Percentiles rank a stretch among this genome's conserved stretches.
These are phyloP conservation scores for Pachydiplax longipennis DNA, from an alignment of 2,888 invertebrate species.

Conservation along the genomic window DNA sequence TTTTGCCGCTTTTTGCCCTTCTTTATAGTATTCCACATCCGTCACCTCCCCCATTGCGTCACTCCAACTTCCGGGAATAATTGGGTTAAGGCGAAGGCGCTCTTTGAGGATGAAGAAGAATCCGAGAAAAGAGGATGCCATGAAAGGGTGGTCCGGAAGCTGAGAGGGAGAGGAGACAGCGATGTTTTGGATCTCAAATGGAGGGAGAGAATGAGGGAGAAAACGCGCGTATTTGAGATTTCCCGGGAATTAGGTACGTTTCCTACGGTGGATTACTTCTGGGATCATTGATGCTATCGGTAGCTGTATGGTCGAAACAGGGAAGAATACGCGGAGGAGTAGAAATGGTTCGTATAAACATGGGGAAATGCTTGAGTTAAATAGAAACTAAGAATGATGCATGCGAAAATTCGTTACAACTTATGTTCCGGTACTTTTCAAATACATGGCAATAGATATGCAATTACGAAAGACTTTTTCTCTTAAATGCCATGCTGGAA, in stretches of 20 bases:
- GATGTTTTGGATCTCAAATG: neutral
- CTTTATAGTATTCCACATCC: neutral
- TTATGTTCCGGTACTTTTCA: too few relatives aligned
- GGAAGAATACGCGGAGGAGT: too few relatives aligned
- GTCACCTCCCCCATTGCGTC: neutral
- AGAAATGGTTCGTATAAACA: too few relatives aligned
- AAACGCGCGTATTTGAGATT: neutral
- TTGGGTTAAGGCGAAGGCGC: slow-evolving; percentile 12
- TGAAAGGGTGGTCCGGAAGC: neutral
- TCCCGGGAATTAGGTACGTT: neutral
- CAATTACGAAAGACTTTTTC: too few relatives aligned
- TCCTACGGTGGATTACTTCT: neutral
- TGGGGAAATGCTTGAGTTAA: too few relatives aligned
- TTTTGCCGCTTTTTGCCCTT: neutral
- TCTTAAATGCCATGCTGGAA: too few relatives aligned
- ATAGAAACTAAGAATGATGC: too few relatives aligned
- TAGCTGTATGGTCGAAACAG: too few relatives aligned
- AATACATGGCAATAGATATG: too few relatives aligned
- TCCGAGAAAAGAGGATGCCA: slow-evolving; percentile 1
- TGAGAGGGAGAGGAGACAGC: neutral
- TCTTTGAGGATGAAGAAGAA: neutral
- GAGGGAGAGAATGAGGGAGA: neutral
- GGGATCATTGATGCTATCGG: neutral
- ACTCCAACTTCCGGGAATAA: neutral
- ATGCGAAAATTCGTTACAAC: too few relatives aligned